Evolutionary conservation across 1,140 invertebrate genomes (phyloP), one percentile per base, ranked within the genome.

Genomic region (Yoshiicerus persimilis): DNA sequence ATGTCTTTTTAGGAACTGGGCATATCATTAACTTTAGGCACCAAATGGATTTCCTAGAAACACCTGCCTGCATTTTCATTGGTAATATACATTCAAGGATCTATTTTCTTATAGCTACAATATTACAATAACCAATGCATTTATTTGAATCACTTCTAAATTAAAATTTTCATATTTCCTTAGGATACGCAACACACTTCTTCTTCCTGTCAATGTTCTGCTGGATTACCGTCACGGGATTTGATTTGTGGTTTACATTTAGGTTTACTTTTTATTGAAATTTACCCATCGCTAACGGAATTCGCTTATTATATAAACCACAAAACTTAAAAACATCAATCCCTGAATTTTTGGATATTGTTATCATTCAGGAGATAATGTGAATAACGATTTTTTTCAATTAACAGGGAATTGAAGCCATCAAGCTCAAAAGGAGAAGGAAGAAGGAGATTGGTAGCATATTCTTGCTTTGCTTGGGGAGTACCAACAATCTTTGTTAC

Each of bases 211-310:
- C 38, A 0, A 86, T 64, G 56, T 86, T 86, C 32, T 66, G 56
- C 16, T 86, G 85, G 85, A 64, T 86, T 4, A 34, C 30, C 16
- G 56, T 86, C 30, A 38, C 56, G 10, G 56, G 56, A 23, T 86
- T 86, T 27, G 85, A 86, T n/a, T 47, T 87, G 13, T 87, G 86
- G 86, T 77, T n/a, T 13, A 87, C 86, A 27, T 87, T 87, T 39
- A 64, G 86, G 27, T 75, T n/a, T n/a, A n/a, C n/a, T n/a, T n/a
- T n/a, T n/a, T n/a, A n/a, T n/a, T n/a, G n/a, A 77, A 39, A 11
- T 87, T 16, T 20, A 38, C 13, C 23, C 27, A 25, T 62, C 6
- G n/a, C 16, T n/a, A 62, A 8, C n/a, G 5, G 47, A 27, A 38
- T 56, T 11, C 20, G 27, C 3, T 62, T 62, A 62, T 4, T 8